Base-by-base conservation (phyloP, 2,888 invertebrate genomes). In the Chesias legatella region DNA sequence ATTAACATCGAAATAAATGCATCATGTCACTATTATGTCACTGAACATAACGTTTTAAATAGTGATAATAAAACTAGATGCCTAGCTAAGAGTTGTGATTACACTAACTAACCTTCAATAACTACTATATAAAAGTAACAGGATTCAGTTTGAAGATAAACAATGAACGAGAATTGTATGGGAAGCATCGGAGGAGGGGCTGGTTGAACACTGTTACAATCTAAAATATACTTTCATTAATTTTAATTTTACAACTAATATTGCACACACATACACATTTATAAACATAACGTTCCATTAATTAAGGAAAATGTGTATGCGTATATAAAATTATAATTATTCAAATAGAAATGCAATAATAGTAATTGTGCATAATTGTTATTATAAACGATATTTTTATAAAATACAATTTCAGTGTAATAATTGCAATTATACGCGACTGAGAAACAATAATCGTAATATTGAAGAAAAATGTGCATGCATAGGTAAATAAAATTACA, bases 201-300 rank as follows among this genome's bases (percentile, higher is more conserved):
- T 48, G 53, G 54, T 48, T 58, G 64, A 63, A 66, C 60, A 73
- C 65, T 53, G 60, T 59, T 69, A 70, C 61, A 60, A 47, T 67
- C 71, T 80, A 80, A 76, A 74, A 75, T 73, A 77, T 68, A 71
- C 65, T 46, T 48, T 69, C n/a, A 72, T 69, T 73, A 77, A 74
- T 76, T 76, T 73, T 73, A 74, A 63, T 48, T 66, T 69, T 83
- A 82, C 48, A 84, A 81, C 85, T 88, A 86, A 86, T 88, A 89
- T 89, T 89, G 88, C 89, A 88, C 88, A 85, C 88, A 88, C 88
- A 88, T 88, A 88, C 86, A 88, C 85, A 88, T 82, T 82, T 77
- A 71, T 72, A 71, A 76, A 77, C 71, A 57, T 68, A 74, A 72
- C 67, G 66, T 73, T 73, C 63, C 71, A 72, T 52, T 60, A 67